Conservation (phyloP, 2,888 invertebrate genomes). For the Seira sanloemensis region DNA sequence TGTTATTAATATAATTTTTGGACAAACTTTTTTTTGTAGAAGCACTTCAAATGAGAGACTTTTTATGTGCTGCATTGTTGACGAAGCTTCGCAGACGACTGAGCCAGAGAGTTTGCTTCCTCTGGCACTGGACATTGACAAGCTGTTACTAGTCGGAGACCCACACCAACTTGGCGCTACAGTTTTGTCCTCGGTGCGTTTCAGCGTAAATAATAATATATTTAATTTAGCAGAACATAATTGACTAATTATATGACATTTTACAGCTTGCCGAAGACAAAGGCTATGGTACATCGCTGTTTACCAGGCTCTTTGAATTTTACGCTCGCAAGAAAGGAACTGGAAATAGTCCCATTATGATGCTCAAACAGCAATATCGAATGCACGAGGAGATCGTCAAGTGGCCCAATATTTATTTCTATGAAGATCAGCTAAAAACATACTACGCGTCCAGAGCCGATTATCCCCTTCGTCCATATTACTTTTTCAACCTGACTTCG, state of each 20-base stretch:
- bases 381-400: constrained; percentile 89
- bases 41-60: constrained; percentile 17
- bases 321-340: constrained; percentile 76
- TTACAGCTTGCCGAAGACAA: constrained; percentile 82
- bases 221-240: not conserved
- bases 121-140: constrained; percentile 84
- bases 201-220: too few species aligned
- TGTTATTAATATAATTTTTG: not conserved
- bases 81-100: constrained; percentile 91
- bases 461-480: constrained; percentile 79
- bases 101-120: constrained; percentile 91
- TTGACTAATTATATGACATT: constrained; percentile 50
- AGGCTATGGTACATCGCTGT: constrained; percentile 85
- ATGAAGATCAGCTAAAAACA: constrained; percentile 77
- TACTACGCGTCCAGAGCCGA: constrained; percentile 22
- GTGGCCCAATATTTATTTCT: constrained; percentile 87
- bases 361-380: constrained; percentile 85
- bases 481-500: constrained; percentile 79
- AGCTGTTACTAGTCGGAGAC: constrained; percentile 90
- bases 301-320: constrained; percentile 82
- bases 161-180: constrained; percentile 90
- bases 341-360: constrained; percentile 77
- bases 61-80: constrained; percentile 85
- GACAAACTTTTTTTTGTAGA: constrained; percentile 21
- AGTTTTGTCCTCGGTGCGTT: constrained; percentile 82